Conservation (phyloP, 2,797 vertebrate genomes). For the Margarornis squamiger region DNA sequence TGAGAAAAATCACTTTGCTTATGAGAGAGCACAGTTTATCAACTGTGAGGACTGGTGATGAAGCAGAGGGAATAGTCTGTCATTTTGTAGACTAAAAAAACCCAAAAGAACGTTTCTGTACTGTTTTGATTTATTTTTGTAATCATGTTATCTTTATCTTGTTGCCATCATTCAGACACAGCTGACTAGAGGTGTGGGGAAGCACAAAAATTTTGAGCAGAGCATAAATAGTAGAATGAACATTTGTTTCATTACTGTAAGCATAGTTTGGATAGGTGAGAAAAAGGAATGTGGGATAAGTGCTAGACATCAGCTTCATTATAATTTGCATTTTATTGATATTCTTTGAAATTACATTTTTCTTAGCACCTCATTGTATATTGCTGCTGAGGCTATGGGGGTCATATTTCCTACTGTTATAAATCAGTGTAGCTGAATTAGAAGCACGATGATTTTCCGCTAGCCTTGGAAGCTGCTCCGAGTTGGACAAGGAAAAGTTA, state of each 20-base stretch:
- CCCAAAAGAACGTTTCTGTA: background rate
- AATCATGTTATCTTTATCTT: background rate
- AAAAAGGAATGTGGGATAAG: constrained; percentile 4
- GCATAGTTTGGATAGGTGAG: background rate
- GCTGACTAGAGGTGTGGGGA: background rate
- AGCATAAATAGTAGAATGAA: background rate
- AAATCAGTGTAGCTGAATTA: background rate
- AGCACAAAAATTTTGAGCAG: background rate
- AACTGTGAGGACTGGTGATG: background rate
- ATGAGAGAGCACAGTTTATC: background rate
- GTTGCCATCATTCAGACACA: background rate
- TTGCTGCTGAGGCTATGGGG: background rate
- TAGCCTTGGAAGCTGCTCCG: background rate
- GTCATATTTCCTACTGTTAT: background rate
- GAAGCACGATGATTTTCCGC: background rate
- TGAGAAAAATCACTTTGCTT: background rate
- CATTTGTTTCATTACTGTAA: background rate
- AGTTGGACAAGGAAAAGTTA: background rate
- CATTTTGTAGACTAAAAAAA: background rate
- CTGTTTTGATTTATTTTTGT: background rate
- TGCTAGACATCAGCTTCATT: background rate
- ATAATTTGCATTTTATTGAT: constrained; percentile 24
- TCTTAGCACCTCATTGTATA: background rate
- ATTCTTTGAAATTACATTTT: background rate
- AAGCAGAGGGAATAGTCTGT: background rate